These are phyloP conservation scores for Sterna hirundo DNA, from an alignment of 2,113 vertebrate genomes.

Conservation along the genomic window DNA sequence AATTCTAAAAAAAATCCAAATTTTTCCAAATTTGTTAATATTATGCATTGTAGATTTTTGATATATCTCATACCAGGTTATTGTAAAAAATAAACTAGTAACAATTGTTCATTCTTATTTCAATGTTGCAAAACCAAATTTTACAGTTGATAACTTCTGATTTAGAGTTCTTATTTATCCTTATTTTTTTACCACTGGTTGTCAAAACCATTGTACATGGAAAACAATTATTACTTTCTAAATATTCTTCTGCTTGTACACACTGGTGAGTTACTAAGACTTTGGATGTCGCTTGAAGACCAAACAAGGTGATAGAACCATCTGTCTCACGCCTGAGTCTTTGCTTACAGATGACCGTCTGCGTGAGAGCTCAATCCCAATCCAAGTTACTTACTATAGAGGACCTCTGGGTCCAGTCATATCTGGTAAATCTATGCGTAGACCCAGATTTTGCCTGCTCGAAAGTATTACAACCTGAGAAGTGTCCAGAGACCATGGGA, in stretches of 20 bases:
- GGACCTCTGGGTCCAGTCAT: neutral
- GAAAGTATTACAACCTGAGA: neutral
- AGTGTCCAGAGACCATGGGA: neutral
- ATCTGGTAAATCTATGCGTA: neutral
- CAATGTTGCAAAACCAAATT: neutral
- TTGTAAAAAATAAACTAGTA: neutral
- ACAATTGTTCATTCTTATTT: neutral
- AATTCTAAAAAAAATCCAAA: neutral
- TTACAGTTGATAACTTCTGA: neutral
- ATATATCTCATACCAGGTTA: neutral
- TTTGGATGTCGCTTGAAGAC: neutral
- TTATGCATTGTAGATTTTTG: neutral
- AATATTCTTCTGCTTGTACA: neutral
- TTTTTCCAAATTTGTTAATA: neutral
- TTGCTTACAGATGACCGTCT: neutral
- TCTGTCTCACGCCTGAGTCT: neutral
- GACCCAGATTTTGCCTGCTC: neutral
- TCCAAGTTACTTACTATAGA: neutral
- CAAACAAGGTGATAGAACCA: neutral
- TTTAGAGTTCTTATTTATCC: neutral
- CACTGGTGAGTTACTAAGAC: neutral
- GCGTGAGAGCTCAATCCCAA: neutral
- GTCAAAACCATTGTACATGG: neutral
- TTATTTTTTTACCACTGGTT: neutral
- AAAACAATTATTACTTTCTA: neutral